Conservation (phyloP, 1,140 invertebrate species). For the Zaprionus nigranus region DNA sequence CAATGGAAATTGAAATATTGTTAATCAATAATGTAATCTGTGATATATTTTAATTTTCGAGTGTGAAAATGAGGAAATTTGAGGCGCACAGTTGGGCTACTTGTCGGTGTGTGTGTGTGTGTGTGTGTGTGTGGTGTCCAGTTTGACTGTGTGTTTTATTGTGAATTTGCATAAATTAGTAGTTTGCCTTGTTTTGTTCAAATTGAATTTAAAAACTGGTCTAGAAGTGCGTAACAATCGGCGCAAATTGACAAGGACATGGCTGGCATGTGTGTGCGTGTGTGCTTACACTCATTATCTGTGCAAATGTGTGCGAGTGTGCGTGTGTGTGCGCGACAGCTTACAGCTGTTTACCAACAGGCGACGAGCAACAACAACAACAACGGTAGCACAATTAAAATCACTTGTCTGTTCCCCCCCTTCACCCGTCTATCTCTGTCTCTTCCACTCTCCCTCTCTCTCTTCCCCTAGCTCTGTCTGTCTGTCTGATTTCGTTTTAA, state of each 20-base stretch:
- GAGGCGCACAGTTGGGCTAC: too few species aligned
- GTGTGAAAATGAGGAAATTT: too few species aligned
- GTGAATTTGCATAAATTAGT: slow-evolving; percentile 32
- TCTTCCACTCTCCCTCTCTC: neutral
- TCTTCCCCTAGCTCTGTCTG: neutral
- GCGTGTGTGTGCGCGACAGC: slow-evolving; percentile 6
- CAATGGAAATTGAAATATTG: neutral
- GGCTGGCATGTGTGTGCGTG: neutral
- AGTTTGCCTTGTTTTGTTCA: slow-evolving; percentile 2
- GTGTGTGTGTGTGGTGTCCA: neutral
- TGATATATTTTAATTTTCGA: neutral
- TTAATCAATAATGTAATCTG: neutral
- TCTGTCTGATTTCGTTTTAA: slow-evolving; percentile 15
- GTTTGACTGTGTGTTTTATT: neutral
- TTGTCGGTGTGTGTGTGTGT: too few species aligned
- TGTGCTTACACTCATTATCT: slow-evolving; percentile 17
- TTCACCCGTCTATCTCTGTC: neutral
- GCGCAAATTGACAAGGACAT: slow-evolving; percentile 4
- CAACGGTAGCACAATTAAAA: slow-evolving; percentile 35
- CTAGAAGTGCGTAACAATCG: slow-evolving; percentile 23
- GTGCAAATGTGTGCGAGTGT: neutral
- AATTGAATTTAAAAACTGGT: slow-evolving; percentile 27
- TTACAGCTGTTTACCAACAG: slow-evolving; percentile 35
- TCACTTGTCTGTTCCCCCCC: slow-evolving; percentile 30
- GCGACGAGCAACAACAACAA: slow-evolving; percentile 7